Evolutionary conservation across 1,140 invertebrate species (phyloP), one percentile per base, ranked within the genome.

Genomic region (Aphis craccivora): DNA sequence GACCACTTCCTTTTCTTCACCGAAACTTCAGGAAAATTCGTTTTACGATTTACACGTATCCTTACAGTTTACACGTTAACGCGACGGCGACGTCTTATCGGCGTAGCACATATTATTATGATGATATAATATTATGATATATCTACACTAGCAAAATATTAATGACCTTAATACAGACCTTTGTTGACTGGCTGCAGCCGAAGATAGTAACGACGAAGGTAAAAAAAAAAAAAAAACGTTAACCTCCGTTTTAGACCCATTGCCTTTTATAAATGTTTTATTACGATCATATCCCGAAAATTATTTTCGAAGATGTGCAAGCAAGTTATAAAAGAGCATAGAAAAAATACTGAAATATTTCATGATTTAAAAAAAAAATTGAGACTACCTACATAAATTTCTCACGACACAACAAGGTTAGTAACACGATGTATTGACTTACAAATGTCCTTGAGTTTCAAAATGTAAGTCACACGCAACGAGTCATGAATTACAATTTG

Each of bases 1-100:
- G 30, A n/a, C 11, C 3, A 30, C 84, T 9, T 4, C 9, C 3
- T 2, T 2, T 0, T 30, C 23, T 25, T 5, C 2, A 2, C 11
- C 25, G 22, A 4, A 9, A n/a, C 43, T 14, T 14, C 11, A 0
- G 25, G 25, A 25, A 0, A 48, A 45, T 87, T 45, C 40, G 43
- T n/a, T 87, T 48, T 45, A 87, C 84, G 25, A 48, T 87, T 87
- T 87, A n/a, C 25, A 14, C 76, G 55, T 60, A 60, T 60, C 25
- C 6, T 40, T 40, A 40, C 37, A 40, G 37, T 40, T 7, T 60
- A 60, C 55, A 30, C 55, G 25, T 67, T 67, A 67, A 67, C 14
- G 48, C 48, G 18, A 51, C 48, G 14, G 48, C 25, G 60, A 0
- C 3, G 30, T 67, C 30, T 67, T 67, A 67, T 67, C 30, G 25